These are phyloP conservation scores for Chitala chitala DNA, from an alignment of 2,113 vertebrate species.

Conservation along the genomic window DNA sequence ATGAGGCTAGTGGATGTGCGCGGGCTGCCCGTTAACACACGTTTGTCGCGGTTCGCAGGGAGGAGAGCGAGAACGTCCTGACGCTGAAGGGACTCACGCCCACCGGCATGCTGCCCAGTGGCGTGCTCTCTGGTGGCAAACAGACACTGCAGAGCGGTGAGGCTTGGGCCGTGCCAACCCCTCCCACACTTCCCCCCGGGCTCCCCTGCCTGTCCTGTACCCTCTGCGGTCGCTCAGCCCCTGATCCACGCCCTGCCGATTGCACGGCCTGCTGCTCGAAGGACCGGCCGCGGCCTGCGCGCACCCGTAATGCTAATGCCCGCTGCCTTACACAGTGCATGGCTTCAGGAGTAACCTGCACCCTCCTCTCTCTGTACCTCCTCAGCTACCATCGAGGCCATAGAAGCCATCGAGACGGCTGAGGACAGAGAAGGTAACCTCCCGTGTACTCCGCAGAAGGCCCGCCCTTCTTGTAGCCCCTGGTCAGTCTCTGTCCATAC, in stretches of 20 bases:
- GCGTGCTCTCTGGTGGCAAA: conserved; percentile 70
- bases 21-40: background rate
- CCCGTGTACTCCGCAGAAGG: background rate
- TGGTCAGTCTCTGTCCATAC: background rate
- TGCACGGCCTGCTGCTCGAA: background rate
- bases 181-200: background rate
- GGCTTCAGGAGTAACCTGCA: conserved; percentile 23
- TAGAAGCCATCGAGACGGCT: conserved; percentile 53
- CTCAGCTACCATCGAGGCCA: conserved; percentile 51
- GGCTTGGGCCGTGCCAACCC: conserved; percentile 25
- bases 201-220: background rate
- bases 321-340: conserved; percentile 14
- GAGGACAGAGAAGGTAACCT: conserved; percentile 53
- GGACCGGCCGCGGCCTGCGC: background rate
- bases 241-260: background rate
- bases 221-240: conserved; percentile 7
- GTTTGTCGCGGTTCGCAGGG: conserved; percentile 46
- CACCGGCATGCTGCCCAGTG: conserved; percentile 73
- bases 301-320: background rate
- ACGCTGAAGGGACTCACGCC: conserved; percentile 74
- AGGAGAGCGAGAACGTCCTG: conserved; percentile 76
- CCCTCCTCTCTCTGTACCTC: conserved; percentile 33
- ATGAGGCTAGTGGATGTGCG: conserved; percentile 24
- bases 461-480: background rate
- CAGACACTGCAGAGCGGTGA: conserved; percentile 75